These are phyloP conservation scores for Mimumesa dahlbomi DNA, from an alignment of 2,888 invertebrate genomes.

Conservation along the genomic window DNA sequence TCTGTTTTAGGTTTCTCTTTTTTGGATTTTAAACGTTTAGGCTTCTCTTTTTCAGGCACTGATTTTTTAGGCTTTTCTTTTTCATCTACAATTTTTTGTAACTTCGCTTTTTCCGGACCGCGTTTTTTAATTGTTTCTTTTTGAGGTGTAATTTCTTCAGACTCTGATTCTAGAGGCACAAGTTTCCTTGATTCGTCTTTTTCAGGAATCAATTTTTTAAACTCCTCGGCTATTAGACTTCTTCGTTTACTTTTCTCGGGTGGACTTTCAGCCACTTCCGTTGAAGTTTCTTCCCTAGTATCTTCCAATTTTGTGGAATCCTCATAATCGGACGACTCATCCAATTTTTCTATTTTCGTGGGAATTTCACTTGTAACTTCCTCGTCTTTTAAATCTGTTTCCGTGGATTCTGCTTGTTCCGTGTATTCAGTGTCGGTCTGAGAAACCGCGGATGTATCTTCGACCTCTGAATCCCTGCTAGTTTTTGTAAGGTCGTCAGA, in stretches of 20 bases:
- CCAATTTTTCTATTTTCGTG: not conserved
- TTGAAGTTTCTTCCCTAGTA: too few relatives aligned
- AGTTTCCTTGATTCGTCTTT: constrained; percentile 4
- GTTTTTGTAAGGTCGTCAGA: constrained; percentile 2
- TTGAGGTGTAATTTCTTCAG: constrained; percentile 3
- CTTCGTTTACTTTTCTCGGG: not conserved
- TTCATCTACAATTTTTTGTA: not conserved
- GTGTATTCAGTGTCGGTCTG: constrained; percentile 2
- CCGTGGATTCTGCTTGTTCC: not conserved
- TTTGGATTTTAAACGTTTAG: too few relatives aligned
- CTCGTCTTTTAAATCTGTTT: not conserved
- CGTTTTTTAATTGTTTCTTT: constrained; percentile 19
- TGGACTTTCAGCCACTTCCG: too few relatives aligned
- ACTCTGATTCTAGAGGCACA: constrained; percentile 7
- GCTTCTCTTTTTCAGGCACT: too few relatives aligned
- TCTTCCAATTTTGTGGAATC: not conserved
- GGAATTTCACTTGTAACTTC: not conserved
- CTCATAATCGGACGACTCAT: not conserved
- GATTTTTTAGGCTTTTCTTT: too few relatives aligned
- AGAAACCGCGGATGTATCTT: not conserved
- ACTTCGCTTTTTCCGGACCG: constrained; percentile 10
- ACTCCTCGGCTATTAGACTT: not conserved
- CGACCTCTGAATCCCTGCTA: constrained; percentile 2
- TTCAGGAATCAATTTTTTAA: not conserved
- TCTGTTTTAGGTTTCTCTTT: too few relatives aligned